Evolutionary conservation across 2,888 invertebrate genomes (phyloP).

Genomic region (Antheraea assamensis): DNA sequence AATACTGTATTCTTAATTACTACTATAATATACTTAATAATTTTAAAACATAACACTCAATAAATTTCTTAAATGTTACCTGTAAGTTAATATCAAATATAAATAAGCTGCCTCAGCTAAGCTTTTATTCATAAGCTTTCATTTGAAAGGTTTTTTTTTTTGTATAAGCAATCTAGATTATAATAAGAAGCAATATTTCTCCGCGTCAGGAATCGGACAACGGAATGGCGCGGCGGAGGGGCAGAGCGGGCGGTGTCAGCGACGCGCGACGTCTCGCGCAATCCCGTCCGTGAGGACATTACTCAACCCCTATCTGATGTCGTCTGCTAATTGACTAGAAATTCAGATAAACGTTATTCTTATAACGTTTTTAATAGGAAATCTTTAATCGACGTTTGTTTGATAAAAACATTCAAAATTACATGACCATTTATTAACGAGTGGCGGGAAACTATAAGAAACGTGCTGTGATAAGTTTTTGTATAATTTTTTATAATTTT

Average conservation of each 20-base stretch:
- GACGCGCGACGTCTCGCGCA: conserved; percentile 24
- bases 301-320: conserved; percentile 75
- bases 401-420: not conserved
- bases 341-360: conserved; percentile 76
- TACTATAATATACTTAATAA: not conserved
- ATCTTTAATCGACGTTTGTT: conserved; percentile 26
- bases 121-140: not conserved
- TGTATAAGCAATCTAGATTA: conserved; percentile 25
- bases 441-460: not conserved
- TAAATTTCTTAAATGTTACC: not conserved
- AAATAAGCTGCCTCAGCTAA: not conserved
- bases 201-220: conserved; percentile 33
- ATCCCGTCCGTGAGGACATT: conserved; percentile 53
- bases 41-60: not conserved
- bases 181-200: conserved; percentile 39
- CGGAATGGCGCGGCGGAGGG: conserved; percentile 13
- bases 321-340: conserved; percentile 80
- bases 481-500: too few relatives aligned
- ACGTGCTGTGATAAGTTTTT: too few relatives aligned
- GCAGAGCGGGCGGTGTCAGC: conserved; percentile 12
- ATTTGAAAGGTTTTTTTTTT: conserved; percentile 20
- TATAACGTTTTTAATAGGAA: conserved; percentile 60
- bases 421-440: not conserved
- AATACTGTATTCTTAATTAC: too few relatives aligned
- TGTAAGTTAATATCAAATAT: not conserved